A percentile compares a stretch with the other conserved stretches of the same genome.
Conservation (phyloP, 1,140 invertebrate genomes). For the Tetramorium alpestre region DNA sequence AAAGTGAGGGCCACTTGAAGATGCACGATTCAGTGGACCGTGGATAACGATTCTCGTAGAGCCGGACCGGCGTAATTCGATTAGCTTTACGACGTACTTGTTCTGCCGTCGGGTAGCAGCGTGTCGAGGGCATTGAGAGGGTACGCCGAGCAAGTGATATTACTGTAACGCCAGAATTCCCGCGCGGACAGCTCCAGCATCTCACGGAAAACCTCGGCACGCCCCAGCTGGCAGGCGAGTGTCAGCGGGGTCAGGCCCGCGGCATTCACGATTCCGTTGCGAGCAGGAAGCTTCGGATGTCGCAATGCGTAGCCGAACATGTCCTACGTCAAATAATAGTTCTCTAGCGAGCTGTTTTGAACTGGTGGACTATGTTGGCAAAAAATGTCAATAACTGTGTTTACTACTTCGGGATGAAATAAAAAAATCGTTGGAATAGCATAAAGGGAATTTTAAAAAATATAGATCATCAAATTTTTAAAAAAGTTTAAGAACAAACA, state of each 20-base stretch:
- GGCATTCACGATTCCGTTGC: conserved; percentile 94
- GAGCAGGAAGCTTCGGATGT: conserved; percentile 96
- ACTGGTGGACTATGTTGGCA: neutral
- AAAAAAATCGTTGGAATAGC: neutral
- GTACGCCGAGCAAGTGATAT: conserved; percentile 99
- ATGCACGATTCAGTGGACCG: neutral
- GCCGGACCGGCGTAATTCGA: conserved; percentile 75
- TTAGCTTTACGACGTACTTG: conserved; percentile 90
- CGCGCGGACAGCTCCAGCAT: conserved; percentile 98
- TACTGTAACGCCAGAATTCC: conserved; percentile 99
- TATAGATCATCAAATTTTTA: neutral
- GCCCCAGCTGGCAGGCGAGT: conserved; percentile 97
- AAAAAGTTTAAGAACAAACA: neutral
- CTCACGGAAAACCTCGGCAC: conserved; percentile 98
- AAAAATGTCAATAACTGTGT: neutral
- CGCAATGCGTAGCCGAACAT: conserved; percentile 99
- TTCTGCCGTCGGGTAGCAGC: conserved; percentile 95
- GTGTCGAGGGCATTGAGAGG: conserved; percentile 98
- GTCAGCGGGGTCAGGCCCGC: conserved; percentile 98
- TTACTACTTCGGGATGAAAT: neutral
- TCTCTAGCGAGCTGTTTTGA: conserved; percentile 6
- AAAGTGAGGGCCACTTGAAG: conserved; percentile 65
- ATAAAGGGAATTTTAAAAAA: neutral
- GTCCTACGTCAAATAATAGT: conserved; percentile 88
- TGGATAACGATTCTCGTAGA: conserved; percentile 69